Base-by-base conservation (phyloP, 2,113 vertebrate genomes). In the Gopherus flavomarginatus region DNA sequence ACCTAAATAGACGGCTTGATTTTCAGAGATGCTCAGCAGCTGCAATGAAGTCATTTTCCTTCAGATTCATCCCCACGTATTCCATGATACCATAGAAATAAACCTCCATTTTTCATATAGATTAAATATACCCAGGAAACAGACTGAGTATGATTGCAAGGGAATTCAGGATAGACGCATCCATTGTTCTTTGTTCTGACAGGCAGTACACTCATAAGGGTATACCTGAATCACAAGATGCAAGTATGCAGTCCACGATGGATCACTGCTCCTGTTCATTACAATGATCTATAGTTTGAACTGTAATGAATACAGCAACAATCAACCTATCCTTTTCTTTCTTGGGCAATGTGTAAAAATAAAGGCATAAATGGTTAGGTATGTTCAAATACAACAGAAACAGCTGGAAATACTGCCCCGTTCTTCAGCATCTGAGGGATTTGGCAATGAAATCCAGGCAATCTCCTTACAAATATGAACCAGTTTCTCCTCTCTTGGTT, bases 1-100 rank as follows among this genome's bases (percentile, higher is more conserved):
- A 54, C 21, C 21, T 54, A 54, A 54, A 54, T 54, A 54, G 53
- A 54, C 22, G 6, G 86, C 95, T 96, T 97, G 83, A 59, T 97
- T 97, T 97, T 95, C 53, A 83, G 56, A 93, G 89, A 83, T 83
- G 90, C 26, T 31, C 79, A 42, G 54, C 81, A 65, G 92, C 95
- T 92, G 95, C 88, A 86, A 92, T 94, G 92, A 87, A 92, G 72
- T 31, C 83, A 94, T 87, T 95, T 97, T 97, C 95, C 97, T 96
- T 97, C 81, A 95, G 57, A 22, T 35, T 90, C 78, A 90, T 83
- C 69, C 90, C 56, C 95, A 65, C 53, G 87, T 82, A 91, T 93
- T 95, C 93, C 65, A 35, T 19, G 53, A 69, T 86, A 52, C 11
- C 85, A 85, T 35, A 92, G 94, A 89, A 89, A 94, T 88, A 53